A percentile compares a stretch with the other conserved stretches of the same genome.
Conservation (phyloP, 1,140 invertebrate species). For the Chlorops oryzae region DNA sequence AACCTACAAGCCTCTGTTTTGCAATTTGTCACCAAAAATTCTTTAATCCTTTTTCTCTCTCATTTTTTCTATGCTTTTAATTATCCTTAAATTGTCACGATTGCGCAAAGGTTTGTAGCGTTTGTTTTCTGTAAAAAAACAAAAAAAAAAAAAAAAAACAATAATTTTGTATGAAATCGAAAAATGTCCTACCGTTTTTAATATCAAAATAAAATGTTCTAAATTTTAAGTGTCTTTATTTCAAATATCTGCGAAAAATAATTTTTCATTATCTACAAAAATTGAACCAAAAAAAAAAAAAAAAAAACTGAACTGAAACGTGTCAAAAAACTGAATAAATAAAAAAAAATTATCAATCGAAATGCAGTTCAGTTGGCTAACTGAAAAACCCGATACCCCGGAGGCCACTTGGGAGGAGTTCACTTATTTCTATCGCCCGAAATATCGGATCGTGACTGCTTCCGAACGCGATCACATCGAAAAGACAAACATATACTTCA, state of each 20-base stretch:
- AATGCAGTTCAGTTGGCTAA: slow-evolving; percentile 46
- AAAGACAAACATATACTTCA: slow-evolving; percentile 52
- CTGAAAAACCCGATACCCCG: slow-evolving; percentile 35
- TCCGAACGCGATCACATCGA: slow-evolving; percentile 57
- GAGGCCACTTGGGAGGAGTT: slow-evolving; percentile 50
- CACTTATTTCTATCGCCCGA: slow-evolving; percentile 45
- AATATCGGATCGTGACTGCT: slow-evolving; percentile 52
- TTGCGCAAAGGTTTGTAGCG: too few relatives aligned
- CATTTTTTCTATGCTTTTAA: too few relatives aligned
- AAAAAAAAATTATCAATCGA: slow-evolving; percentile 18
- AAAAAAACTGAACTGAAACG: slow-evolving; percentile 13
- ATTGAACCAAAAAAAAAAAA: slow-evolving; percentile 14
- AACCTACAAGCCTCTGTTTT: too few relatives aligned
- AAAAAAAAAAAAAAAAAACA: background rate
- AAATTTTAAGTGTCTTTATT: slow-evolving; percentile 49
- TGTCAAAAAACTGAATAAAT: slow-evolving; percentile 7
- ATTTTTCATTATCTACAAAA: slow-evolving; percentile 9
- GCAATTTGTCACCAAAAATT: too few relatives aligned
- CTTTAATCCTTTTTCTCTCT: too few relatives aligned
- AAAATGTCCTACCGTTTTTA: background rate
- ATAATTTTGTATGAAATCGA: background rate
- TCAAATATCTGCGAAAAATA: slow-evolving; percentile 21
- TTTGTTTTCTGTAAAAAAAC: too few relatives aligned
- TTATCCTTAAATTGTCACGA: too few relatives aligned
- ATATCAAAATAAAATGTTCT: slow-evolving; percentile 29